Evolutionary conservation across 2,113 vertebrate genomes (phyloP).

Genomic region (Rhinoptilus africanus): DNA sequence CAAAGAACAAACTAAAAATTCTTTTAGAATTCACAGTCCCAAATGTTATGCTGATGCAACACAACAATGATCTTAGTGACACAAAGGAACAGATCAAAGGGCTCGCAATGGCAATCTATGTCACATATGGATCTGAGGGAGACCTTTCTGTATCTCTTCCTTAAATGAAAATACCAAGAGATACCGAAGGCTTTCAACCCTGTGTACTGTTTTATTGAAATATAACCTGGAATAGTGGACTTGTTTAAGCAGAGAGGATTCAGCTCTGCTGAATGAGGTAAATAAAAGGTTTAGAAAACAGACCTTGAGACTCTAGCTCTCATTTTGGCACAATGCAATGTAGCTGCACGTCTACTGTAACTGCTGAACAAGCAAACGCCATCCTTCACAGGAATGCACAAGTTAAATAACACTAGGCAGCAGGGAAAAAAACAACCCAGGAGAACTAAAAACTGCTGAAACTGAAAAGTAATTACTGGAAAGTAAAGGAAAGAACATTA

Average conservation of each 20-base stretch:
- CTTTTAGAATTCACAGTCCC: background rate
- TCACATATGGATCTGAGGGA: accelerated
- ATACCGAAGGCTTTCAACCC: background rate
- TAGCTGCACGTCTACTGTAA: background rate
- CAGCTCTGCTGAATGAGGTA: background rate
- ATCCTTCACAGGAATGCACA: background rate
- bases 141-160: background rate
- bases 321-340: background rate
- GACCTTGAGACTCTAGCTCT: background rate
- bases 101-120: background rate
- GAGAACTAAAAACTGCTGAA: background rate
- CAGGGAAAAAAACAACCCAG: background rate
- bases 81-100: background rate
- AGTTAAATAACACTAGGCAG: background rate
- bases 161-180: background rate
- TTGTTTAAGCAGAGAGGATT: background rate
- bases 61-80: background rate
- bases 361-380: background rate
- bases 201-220: background rate
- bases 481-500: background rate
- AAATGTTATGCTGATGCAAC: background rate
- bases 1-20: background rate
- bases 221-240: background rate
- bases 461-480: background rate
- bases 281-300: background rate